Base-by-base conservation (phyloP, 1,140 invertebrate species). In the Caenorhabditis latens region DNA sequence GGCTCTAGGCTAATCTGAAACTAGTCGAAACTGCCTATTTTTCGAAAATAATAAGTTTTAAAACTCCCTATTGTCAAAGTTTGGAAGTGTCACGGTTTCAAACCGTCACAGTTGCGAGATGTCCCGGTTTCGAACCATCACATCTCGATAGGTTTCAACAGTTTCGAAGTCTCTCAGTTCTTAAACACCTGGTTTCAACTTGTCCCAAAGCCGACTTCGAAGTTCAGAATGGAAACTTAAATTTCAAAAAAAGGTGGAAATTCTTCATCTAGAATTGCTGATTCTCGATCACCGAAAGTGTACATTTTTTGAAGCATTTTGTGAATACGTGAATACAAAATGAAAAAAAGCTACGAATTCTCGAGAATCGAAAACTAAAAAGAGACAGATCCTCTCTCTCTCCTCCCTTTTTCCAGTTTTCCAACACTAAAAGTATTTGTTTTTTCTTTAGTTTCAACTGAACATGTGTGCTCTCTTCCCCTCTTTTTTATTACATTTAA, bases 301-400 rank as follows among this genome's bases (percentile, higher is more conserved):
- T n/a, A 16, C 6, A 14, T n/a, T 58, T 58, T 58, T 21, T 32
- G 24, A 21, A 19, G 24, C 13, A 16, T 71, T 71, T 71, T 19
- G 21, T 32, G 32, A 32, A 32, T 32, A 32, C 32, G 65, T 71
- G 65, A 71, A 71, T 71, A 71, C 8, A 71, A 71, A 71, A 71
- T 71, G 65, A 71, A 71, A 71, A 67, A n/a, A 14, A 71, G 46
- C 46, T 71, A 43, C 16, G n/a, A 71, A 71, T 71, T 71, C 65
- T 71, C 16, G 46, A 71, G 46, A n/a, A 71, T 16, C 42, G 21
- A 63, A 63, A 63, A 32, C 61, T 63, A n/a, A n/a, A 58, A n/a
- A 63, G n/a, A 21, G 11, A 21, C n/a, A 4, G 13, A 11, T 14
- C 24, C 11, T 32, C 19, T 71, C 19, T 71, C n/a, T 14, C 40